Base-by-base conservation (phyloP, 2,888 invertebrate genomes). In the Hypomecis atomaria region DNA sequence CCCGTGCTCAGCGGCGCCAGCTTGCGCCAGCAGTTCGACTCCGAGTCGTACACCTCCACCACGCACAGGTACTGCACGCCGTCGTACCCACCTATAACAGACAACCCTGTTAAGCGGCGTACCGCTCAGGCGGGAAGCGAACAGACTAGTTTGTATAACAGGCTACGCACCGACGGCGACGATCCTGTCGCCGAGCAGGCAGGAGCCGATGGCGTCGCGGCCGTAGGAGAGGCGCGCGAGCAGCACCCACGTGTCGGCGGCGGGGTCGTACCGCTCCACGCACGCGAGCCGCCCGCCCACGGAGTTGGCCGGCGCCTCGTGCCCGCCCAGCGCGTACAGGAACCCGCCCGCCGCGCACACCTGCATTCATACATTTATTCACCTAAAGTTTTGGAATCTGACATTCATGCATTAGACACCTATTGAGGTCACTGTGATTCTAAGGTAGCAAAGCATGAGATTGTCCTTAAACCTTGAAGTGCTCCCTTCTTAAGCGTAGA, bases 301-400 rank as follows among this genome's bases (percentile, higher is more conserved):
- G 0, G 89, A 86, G 78, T 88, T 90, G 34, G 97, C 97, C 0
- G 98, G 98, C 8, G 98, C 97, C 87, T 98, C 98, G 88, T 98
- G 98, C 0, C 99, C 98, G 37, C 99, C 98, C 69, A 98, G 92
- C 1, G 98, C 98, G 88, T 98, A 99, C 56, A 99, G 93, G 85
- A 94, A 97, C 0, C 98, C 98, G 82, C 97, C 96, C 38, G 97
- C 95, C 0, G 97, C 97, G 62, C 97, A 96, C 23, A 96, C 94
- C 94, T 94, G 33, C 38, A 45, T 0, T 5, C 4, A 54, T 9
- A 47, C 38, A 9, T 33, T 33, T 40, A 6, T 5, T 40, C 40
- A 40, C 10, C 10, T 40, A 40, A 3, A 9, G 1, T 23, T 40
- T n/a, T 23, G 23, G 33, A 10, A 40, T 40, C 23, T 23, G 23